Conservation (phyloP, 2,888 invertebrate species). For the Thelaira solivaga region DNA sequence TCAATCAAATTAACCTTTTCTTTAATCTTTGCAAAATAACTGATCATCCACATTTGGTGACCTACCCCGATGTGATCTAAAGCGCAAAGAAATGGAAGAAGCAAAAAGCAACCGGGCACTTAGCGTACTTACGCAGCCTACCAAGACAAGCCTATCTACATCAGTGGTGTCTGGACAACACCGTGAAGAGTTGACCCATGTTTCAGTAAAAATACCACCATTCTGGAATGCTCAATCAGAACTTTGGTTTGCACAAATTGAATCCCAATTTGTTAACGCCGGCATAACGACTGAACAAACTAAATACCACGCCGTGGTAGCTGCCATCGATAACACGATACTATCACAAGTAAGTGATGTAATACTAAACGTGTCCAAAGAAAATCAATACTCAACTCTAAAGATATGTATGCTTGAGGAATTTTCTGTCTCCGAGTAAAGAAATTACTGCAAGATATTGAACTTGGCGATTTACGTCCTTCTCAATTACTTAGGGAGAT, state of each 20-base stretch:
- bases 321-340: slow-evolving; percentile 65
- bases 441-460: slow-evolving; percentile 62
- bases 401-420: slow-evolving; percentile 62
- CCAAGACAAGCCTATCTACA: no score
- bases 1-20: no score
- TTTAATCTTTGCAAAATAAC: no score
- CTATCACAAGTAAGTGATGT: slow-evolving; percentile 65
- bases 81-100: no score
- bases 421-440: slow-evolving; percentile 65
- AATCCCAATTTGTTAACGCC: slow-evolving; percentile 56
- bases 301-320: slow-evolving; percentile 65
- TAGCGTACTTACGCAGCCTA: no score
- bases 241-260: slow-evolving; percentile 59
- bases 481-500: slow-evolving; percentile 66
- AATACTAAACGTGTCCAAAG: slow-evolving; percentile 57
- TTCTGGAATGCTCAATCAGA: slow-evolving; percentile 7
- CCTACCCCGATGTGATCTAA: no score
- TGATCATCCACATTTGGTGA: no score
- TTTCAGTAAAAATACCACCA: slow-evolving; percentile 17
- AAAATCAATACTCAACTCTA: slow-evolving; percentile 53
- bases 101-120: no score
- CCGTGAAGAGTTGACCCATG: slow-evolving; percentile 23
- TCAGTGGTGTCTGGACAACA: slow-evolving; percentile 19
- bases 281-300: slow-evolving; percentile 62
- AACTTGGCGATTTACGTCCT: slow-evolving; percentile 65